phyloP scores from a whole-genome alignment of 2,113 vertebrate species.

The Laticauda laticaudata region DNA sequence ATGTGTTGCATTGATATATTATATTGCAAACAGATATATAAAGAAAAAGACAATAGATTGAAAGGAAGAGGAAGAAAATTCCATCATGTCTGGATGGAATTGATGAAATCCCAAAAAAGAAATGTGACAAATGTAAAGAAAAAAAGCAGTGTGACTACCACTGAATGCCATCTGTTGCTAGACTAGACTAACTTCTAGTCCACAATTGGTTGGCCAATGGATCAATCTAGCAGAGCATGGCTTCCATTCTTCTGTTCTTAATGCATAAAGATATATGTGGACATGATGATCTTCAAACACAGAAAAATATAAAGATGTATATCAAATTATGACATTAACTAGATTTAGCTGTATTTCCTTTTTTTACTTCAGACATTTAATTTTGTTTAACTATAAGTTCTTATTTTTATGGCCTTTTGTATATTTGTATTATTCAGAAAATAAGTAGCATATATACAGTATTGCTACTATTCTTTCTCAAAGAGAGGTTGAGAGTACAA shows the following conservation, averaged over 20 bases:
- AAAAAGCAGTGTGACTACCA: neutral
- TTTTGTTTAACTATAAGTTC: neutral
- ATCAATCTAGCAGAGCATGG: neutral
- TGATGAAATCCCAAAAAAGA: neutral
- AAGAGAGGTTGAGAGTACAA: neutral
- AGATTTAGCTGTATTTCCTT: neutral
- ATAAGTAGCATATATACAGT: neutral
- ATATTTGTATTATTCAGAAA: neutral
- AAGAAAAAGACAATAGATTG: neutral
- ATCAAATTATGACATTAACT: neutral
- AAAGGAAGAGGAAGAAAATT: neutral
- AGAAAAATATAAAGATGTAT: neutral
- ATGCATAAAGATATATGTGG: neutral
- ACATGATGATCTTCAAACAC: neutral
- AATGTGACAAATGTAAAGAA: neutral
- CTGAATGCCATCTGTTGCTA: neutral
- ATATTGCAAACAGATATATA: neutral
- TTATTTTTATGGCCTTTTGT: neutral
- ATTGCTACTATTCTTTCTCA: neutral
- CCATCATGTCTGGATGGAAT: neutral
- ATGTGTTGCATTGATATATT: neutral
- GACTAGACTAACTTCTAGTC: neutral
- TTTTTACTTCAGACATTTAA: neutral
- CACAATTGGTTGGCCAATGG: neutral
- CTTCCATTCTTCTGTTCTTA: neutral